These are phyloP conservation scores for Pantala flavescens DNA, from an alignment of 1,140 invertebrate species.

Conservation along the genomic window DNA sequence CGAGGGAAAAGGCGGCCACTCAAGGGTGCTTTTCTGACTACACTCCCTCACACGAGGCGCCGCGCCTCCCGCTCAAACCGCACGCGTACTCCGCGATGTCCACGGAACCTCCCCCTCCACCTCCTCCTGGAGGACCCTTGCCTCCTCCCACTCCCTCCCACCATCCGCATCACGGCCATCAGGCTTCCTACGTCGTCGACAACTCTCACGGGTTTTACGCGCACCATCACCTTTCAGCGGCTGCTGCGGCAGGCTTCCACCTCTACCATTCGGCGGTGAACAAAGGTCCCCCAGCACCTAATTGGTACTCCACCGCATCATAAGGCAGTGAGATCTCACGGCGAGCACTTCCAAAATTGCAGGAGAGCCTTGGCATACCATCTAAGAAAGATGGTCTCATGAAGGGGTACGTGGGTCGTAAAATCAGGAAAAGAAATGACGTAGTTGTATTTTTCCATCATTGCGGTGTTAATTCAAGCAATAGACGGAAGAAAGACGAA, in stretches of 20 bases:
- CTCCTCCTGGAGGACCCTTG: background rate
- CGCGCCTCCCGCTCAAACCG: background rate
- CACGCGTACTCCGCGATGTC: background rate
- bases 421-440: too few species aligned
- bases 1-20: constrained; percentile 64
- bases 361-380: too few species aligned
- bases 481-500: too few species aligned
- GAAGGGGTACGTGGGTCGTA: too few species aligned
- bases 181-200: background rate
- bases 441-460: too few species aligned
- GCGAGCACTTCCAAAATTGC: too few species aligned
- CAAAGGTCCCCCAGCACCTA: background rate
- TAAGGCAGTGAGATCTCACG: background rate
- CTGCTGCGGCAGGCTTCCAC: background rate
- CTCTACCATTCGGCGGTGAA: background rate
- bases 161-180: background rate
- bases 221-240: background rate
- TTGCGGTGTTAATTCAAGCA: too few species aligned
- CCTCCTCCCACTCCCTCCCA: background rate
- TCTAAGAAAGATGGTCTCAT: too few species aligned
- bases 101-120: background rate
- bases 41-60: background rate
- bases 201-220: background rate
- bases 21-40: background rate
- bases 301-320: background rate